Conservation (phyloP, 2,113 vertebrate genomes). For the Perccottus glenii region DNA sequence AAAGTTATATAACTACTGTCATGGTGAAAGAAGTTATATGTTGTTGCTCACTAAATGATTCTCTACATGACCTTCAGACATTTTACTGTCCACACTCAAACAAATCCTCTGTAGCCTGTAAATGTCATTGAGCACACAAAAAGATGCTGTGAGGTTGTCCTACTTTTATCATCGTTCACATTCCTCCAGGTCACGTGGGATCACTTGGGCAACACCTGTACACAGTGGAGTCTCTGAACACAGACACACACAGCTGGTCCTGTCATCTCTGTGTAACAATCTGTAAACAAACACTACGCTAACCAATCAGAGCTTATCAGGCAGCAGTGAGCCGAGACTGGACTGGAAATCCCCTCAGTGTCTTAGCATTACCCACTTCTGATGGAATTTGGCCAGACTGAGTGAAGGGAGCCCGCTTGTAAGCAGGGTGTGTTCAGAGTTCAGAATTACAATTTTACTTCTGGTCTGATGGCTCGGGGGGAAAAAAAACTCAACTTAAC, state of each 20-base stretch:
- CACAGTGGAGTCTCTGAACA: constrained; percentile 44
- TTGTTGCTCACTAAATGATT: background rate
- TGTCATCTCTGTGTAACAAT: constrained; percentile 40
- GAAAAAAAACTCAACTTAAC: too few relatives aligned
- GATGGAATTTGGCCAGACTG: constrained; percentile 50
- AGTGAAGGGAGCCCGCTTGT: background rate
- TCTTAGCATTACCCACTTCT: constrained; percentile 38
- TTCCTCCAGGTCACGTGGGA: constrained; percentile 47
- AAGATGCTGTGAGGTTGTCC: constrained; percentile 18
- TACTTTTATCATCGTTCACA: constrained; percentile 38
- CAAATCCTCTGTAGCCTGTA: constrained; percentile 15
- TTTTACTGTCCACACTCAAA: background rate
- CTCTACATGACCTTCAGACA: background rate
- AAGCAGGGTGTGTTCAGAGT: background rate
- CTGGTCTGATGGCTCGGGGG: too few relatives aligned
- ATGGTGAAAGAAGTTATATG: too few relatives aligned
- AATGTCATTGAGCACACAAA: constrained; percentile 39
- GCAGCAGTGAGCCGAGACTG: constrained; percentile 23
- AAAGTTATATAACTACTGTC: too few relatives aligned
- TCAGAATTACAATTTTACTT: background rate
- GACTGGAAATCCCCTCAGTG: constrained; percentile 64
- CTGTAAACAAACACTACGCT: constrained; percentile 30
- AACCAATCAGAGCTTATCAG: constrained; percentile 41
- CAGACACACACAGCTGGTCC: constrained; percentile 52
- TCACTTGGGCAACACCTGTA: constrained; percentile 66